Evolutionary conservation across 2,797 vertebrate genomes (phyloP).

Genomic region (Notolabrus celidotus): DNA sequence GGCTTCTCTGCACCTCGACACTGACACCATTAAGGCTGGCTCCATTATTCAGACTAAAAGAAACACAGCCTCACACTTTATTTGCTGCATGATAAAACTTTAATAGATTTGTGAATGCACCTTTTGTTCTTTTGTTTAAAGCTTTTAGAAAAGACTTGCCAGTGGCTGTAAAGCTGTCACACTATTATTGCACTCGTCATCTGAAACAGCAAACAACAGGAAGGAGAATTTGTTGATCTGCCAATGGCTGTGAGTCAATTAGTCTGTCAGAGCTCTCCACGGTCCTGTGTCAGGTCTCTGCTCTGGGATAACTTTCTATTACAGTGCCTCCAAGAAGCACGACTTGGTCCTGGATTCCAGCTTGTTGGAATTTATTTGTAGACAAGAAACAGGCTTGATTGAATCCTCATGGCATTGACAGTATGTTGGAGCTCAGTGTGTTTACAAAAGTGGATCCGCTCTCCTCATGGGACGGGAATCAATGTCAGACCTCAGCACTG

Average conservation of each 20-base stretch:
- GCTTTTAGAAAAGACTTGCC: not conserved
- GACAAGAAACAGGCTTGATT: no score
- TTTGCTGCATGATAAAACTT: not conserved
- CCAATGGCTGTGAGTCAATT: not conserved
- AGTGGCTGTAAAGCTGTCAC: not conserved
- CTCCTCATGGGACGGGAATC: no score
- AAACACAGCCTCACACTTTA: not conserved
- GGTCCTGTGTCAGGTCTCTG: not conserved
- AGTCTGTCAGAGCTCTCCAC: not conserved
- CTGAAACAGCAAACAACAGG: not conserved
- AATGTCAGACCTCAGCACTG: not conserved
- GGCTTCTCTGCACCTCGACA: not conserved
- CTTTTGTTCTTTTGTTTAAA: not conserved
- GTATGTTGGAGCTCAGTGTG: no score
- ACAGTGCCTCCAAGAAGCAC: no score
- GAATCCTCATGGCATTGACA: no score
- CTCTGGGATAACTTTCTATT: not conserved
- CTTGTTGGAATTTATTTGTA: no score
- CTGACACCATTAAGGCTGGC: not conserved
- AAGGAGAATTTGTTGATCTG: not conserved
- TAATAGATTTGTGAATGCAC: not conserved
- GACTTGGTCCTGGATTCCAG: no score
- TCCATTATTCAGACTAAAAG: not conserved
- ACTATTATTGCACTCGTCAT: not conserved
- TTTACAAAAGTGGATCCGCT: no score